Conservation (phyloP, 37 sponge, comb jelly and placozoan genomes). For the Trichoplax adhaerens region DNA sequence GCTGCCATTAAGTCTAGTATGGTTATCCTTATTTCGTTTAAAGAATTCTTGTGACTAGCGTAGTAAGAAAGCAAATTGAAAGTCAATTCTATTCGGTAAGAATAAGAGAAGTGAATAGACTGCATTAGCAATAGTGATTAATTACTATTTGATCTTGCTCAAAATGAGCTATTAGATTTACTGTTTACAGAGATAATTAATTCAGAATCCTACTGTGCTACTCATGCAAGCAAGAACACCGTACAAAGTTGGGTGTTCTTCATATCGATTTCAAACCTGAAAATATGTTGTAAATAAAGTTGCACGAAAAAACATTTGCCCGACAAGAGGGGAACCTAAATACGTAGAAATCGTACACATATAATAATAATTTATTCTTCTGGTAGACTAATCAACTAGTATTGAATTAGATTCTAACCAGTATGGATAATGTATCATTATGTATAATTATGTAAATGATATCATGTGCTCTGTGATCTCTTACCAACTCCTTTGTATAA, state of each 20-base stretch:
- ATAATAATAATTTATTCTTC: background rate
- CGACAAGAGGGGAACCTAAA: slow-evolving; percentile 13
- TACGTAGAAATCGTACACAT: background rate
- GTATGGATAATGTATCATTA: too few species aligned
- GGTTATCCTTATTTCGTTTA: too few species aligned
- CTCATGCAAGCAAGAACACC: background rate
- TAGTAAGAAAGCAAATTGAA: too few species aligned
- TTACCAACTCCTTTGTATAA: slow-evolving; percentile 13
- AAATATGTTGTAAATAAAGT: slow-evolving; percentile 14
- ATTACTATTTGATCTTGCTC: too few species aligned
- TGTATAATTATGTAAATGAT: too few species aligned
- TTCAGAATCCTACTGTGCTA: background rate
- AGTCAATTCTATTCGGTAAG: too few species aligned
- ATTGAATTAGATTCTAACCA: too few species aligned
- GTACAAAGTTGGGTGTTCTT: background rate
- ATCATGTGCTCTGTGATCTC: background rate
- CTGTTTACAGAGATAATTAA: background rate
- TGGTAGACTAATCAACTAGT: background rate
- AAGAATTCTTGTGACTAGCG: too few species aligned
- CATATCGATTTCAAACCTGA: slow-evolving; percentile 1
- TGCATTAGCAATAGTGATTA: too few species aligned
- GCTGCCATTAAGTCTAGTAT: too few species aligned
- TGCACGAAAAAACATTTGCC: slow-evolving; percentile 16
- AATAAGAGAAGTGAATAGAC: too few species aligned
- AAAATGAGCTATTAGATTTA: too few species aligned